phyloP scores from a whole-genome alignment of 1,140 invertebrate species.

The Caenorhabditis tropicalis region DNA sequence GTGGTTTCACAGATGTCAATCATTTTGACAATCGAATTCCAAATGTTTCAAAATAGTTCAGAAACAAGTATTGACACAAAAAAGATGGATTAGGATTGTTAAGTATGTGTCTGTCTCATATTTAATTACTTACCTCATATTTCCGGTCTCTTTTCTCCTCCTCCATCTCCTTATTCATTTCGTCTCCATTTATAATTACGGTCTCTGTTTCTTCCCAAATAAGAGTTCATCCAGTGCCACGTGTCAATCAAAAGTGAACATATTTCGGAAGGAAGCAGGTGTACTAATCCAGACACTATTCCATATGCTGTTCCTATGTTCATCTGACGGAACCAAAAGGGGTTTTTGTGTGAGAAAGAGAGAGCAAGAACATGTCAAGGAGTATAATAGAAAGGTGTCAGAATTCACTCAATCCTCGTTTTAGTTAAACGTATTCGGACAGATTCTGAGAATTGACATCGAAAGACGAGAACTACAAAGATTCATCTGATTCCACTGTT shows the following conservation, averaged over 20 bases:
- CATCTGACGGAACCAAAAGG: neutral
- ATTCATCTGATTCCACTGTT: neutral
- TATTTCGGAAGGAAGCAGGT: constrained; percentile 2
- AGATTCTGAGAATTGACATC: too few species aligned
- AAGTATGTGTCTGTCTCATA: neutral
- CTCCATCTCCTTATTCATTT: too few species aligned
- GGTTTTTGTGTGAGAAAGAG: neutral
- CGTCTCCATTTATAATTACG: neutral
- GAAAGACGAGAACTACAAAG: too few species aligned
- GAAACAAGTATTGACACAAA: neutral
- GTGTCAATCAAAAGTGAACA: constrained; percentile 33
- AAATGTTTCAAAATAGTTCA: neutral
- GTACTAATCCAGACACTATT: constrained; percentile 14
- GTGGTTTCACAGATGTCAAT: neutral
- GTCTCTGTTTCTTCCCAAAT: neutral
- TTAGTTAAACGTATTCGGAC: too few species aligned
- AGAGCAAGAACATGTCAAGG: neutral
- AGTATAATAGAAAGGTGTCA: neutral
- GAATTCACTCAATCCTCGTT: neutral
- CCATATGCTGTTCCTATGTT: neutral
- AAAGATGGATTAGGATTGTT: constrained; percentile 7
- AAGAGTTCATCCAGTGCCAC: neutral
- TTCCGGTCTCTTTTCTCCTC: neutral
- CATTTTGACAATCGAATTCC: constrained; percentile 36
- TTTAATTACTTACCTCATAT: neutral